Base-by-base conservation (phyloP, 2,797 vertebrate genomes). In the Channallabes apus region DNA sequence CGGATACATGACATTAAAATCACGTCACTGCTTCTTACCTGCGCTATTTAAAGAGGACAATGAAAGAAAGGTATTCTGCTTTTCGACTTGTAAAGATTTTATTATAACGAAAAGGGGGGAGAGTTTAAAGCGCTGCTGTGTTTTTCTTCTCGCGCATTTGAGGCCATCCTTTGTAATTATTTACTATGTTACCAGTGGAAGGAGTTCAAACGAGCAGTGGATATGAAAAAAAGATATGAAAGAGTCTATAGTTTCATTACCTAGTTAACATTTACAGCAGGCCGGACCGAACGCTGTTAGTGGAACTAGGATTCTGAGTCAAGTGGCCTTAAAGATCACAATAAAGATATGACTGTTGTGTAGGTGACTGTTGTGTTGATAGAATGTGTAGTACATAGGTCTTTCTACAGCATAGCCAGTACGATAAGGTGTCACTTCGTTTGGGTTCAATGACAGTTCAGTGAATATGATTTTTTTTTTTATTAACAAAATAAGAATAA, bases 101-200 rank as follows among this genome's bases (percentile, higher is more conserved):
- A 75, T 22, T 68, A 54, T 24, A 59, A 54, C 59, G 38, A 24
- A 22, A 51, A 11, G 11, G 24, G 38, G 22, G 61, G 38, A 29
- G 32, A 7, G 56, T 76, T 80, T 78, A 64, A 85, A 9, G 51
- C n/a, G 1, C 14, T 38, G 54, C 56, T 51, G n/a, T 9, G 46
- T 51, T 51, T 51, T 46, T 46, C 46, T 65, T 75, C 27, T 80
- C 85, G 22, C 3, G 20, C 17, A 22, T 61, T 41, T 6, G 27
- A 78, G 41, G 12, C 41, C 67, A 59, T 83, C 68, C 69, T 81
- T 59, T 88, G 79, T 82, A 68, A 54, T 85, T 87, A 73, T 88
- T 87, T 82, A 84, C 61, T 4, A 41, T 20, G 11, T 69, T 72
- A 18, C 22, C 29, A 18, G 20, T 22, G 54, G 6, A 15, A 76